Percentiles rank a stretch among this genome's conserved stretches.
phyloP scores from a whole-genome alignment of 1,140 invertebrate genomes.

The Fopius arisanus region DNA sequence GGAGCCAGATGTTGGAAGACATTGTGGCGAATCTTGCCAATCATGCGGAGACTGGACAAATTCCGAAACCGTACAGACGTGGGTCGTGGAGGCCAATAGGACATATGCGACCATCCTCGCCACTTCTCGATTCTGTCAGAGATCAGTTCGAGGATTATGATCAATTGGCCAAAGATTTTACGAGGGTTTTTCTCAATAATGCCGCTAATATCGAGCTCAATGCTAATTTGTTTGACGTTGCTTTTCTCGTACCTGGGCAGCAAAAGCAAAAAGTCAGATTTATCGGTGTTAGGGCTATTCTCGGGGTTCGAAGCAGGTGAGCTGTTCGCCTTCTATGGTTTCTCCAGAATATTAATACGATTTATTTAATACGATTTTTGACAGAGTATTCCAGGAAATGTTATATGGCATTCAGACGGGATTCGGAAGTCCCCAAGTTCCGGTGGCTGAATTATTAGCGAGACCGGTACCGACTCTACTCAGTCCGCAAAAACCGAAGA shows the following conservation, averaged over 20 bases:
- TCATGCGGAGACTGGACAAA: conserved; percentile 93
- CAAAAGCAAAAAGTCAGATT: conserved; percentile 89
- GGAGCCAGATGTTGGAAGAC: conserved; percentile 92
- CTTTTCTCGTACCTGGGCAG: conserved; percentile 86
- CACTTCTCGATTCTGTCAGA: conserved; percentile 88
- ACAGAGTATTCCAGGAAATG: conserved; percentile 89
- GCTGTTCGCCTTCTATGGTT: too few species aligned
- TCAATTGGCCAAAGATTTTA: conserved; percentile 92
- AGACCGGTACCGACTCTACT: conserved; percentile 84
- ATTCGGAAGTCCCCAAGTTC: conserved; percentile 92
- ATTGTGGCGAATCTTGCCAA: conserved; percentile 93
- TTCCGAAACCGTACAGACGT: conserved; percentile 90
- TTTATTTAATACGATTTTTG: background rate
- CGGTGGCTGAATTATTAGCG: conserved; percentile 85
- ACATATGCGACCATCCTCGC: conserved; percentile 92
- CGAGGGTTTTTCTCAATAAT: conserved; percentile 84
- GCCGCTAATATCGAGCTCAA: conserved; percentile 76
- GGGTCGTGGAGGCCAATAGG: conserved; percentile 95
- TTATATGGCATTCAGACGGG: conserved; percentile 92
- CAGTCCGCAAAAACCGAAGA: conserved; percentile 87
- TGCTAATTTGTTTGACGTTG: conserved; percentile 86
- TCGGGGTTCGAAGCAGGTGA: conserved; percentile 88
- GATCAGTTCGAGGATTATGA: conserved; percentile 95
- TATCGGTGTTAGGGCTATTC: conserved; percentile 88
- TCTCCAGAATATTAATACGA: background rate